Evolutionary conservation across 1,140 invertebrate genomes (phyloP).

Genomic region (Leptinotarsa undecemlineata): DNA sequence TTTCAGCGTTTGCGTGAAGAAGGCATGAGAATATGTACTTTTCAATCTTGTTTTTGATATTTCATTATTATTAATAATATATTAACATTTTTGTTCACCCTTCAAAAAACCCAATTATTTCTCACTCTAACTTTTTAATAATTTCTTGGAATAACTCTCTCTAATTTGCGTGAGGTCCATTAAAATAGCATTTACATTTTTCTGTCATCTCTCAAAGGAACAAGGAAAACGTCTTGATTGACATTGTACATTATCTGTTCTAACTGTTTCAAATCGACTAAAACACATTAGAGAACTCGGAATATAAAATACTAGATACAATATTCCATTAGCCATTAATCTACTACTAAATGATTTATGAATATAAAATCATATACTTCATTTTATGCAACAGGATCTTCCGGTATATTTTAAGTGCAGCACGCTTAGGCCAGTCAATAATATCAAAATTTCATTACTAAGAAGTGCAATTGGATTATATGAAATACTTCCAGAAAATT

Average conservation of each 20-base stretch:
- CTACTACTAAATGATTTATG: conserved; percentile 11
- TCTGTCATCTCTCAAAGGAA: neutral
- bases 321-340: neutral
- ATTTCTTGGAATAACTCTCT: no score
- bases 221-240: neutral
- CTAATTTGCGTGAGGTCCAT: neutral
- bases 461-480: no score
- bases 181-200: neutral
- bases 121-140: no score
- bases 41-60: no score
- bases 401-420: neutral
- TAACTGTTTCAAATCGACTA: neutral
- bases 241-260: neutral
- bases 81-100: no score
- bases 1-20: no score
- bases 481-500: no score
- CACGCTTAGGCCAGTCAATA: no score
- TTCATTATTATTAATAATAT: no score
- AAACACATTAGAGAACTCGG: neutral
- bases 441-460: no score
- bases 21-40: no score
- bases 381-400: conserved; percentile 11
- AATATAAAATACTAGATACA: neutral
- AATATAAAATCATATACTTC: conserved; percentile 5
- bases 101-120: no score